phyloP scores from a whole-genome alignment of 2,888 invertebrate genomes.

The Homarus gammarus region DNA sequence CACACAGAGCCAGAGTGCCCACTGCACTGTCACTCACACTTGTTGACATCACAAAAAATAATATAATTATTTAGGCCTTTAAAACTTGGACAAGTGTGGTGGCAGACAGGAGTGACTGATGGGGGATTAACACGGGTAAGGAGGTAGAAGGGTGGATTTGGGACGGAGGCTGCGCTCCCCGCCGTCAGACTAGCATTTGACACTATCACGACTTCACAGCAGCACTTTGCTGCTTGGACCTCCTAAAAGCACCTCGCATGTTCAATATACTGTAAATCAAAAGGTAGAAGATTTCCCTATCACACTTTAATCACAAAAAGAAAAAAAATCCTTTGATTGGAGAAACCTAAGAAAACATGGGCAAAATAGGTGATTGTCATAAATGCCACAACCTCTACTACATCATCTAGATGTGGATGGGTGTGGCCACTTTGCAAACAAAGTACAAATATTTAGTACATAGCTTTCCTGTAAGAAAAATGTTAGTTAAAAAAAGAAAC shows the following conservation, averaged over 20 bases:
- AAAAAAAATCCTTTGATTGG: slow-evolving; percentile 58
- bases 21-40: slow-evolving; percentile 28
- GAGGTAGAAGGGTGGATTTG: slow-evolving; percentile 70
- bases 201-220: slow-evolving; percentile 69
- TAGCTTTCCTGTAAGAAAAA: slow-evolving; percentile 13
- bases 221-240: slow-evolving; percentile 51
- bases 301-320: slow-evolving; percentile 56
- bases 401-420: slow-evolving; percentile 70
- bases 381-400: slow-evolving; percentile 72
- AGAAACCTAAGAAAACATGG: slow-evolving; percentile 45
- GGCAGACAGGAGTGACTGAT: slow-evolving; percentile 45
- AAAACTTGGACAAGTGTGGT: slow-evolving; percentile 13
- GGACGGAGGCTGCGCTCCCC: slow-evolving; percentile 71
- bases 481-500: background rate
- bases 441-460: slow-evolving; percentile 31
- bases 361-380: slow-evolving; percentile 71
- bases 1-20: slow-evolving; percentile 48
- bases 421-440: slow-evolving; percentile 63
- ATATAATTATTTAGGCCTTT: slow-evolving; percentile 27
- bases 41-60: slow-evolving; percentile 48
- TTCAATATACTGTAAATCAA: slow-evolving; percentile 49
- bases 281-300: slow-evolving; percentile 38
- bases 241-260: slow-evolving; percentile 58
- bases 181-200: slow-evolving; percentile 73
- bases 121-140: slow-evolving; percentile 57